Percentiles rank a stretch among this genome's conserved stretches.
Evolutionary conservation across 2,797 vertebrate species (phyloP).

Genomic region (Poecilia gillii): DNA sequence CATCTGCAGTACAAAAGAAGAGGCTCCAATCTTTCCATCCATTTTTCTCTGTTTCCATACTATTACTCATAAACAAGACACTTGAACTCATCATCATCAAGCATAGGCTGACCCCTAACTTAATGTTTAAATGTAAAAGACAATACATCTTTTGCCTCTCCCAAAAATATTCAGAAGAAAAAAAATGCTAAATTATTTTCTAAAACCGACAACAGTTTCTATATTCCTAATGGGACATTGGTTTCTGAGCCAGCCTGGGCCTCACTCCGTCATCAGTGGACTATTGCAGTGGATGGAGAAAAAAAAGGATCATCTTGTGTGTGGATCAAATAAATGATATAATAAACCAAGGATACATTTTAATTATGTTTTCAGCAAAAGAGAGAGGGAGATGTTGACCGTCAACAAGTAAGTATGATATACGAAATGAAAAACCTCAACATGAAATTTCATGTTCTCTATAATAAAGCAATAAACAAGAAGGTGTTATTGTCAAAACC

Average conservation of each 20-base stretch:
- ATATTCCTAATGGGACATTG: conserved; percentile 36
- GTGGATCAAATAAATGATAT: not conserved
- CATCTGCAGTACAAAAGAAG: not conserved
- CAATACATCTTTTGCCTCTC: not conserved
- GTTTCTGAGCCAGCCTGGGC: conserved; percentile 31
- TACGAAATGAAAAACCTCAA: conserved; percentile 40
- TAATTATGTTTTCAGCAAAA: conserved; percentile 47
- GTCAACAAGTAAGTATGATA: conserved; percentile 43
- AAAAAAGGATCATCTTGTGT: conserved; percentile 40
- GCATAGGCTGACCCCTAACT: not conserved
- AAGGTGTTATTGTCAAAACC: conserved; percentile 6
- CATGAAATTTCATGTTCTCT: conserved; percentile 45
- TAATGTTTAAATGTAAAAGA: not conserved
- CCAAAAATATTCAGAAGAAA: not conserved
- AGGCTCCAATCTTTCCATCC: not conserved
- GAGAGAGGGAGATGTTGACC: conserved; percentile 18
- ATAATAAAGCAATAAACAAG: conserved; percentile 29
- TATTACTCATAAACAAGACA: not conserved
- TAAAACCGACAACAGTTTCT: conserved; percentile 56
- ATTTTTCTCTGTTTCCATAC: not conserved
- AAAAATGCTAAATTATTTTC: not conserved
- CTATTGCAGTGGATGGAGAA: conserved; percentile 25
- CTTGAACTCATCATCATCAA: not conserved
- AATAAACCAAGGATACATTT: conserved; percentile 40
- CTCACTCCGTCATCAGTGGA: conserved; percentile 34